A percentile compares a stretch with the other conserved stretches of the same genome.
These are phyloP conservation scores for Balanococcus diminutus DNA, from an alignment of 2,888 invertebrate species.

Conservation along the genomic window DNA sequence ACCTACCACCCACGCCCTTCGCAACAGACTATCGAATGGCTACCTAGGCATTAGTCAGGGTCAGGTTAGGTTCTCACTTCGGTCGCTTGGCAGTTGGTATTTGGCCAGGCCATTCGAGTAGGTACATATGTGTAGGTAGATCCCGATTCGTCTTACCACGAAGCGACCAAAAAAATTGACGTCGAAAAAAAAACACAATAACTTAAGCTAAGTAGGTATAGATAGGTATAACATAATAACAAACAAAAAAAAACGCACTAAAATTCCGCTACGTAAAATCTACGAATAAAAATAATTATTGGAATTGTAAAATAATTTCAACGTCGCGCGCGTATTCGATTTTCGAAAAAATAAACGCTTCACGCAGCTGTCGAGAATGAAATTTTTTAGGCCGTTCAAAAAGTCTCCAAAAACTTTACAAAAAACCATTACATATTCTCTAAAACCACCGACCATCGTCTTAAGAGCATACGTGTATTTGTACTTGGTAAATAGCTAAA, in stretches of 20 bases:
- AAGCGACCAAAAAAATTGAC: neutral
- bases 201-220: neutral
- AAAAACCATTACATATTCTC: too few relatives aligned
- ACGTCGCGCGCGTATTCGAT: too few relatives aligned
- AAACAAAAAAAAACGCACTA: neutral
- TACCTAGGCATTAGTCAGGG: neutral
- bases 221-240: neutral
- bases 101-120: too few relatives aligned
- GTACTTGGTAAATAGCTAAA: too few relatives aligned
- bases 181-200: neutral
- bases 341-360: neutral
- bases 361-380: neutral
- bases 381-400: neutral
- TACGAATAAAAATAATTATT: neutral
- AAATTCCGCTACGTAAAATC: too few relatives aligned
- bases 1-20: neutral
- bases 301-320: neutral
- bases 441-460: too few relatives aligned
- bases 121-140: too few relatives aligned
- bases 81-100: too few relatives aligned
- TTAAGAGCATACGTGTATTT: too few relatives aligned
- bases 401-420: neutral
- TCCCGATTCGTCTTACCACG: neutral
- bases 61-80: too few relatives aligned
- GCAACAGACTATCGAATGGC: neutral